These are phyloP conservation scores for Simalia tracyae DNA, from an alignment of 2,797 vertebrate species.

Conservation along the genomic window DNA sequence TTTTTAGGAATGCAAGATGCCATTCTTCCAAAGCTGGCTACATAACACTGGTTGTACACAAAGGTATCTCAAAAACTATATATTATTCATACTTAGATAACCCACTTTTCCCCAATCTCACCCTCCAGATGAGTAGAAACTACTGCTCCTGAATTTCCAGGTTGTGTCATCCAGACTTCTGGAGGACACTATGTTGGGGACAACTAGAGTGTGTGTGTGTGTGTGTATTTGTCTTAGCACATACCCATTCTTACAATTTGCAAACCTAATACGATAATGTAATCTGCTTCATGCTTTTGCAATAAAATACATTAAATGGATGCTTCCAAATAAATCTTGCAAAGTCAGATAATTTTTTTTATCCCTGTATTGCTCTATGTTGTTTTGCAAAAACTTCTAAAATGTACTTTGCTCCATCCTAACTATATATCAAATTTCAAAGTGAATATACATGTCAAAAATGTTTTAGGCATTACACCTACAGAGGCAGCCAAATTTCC, in stretches of 20 bases:
- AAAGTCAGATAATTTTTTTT: neutral
- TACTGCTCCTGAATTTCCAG: neutral
- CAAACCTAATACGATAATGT: neutral
- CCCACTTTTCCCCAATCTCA: neutral
- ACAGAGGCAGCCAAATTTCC: constrained; percentile 45
- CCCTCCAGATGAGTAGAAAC: neutral
- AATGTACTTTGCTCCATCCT: constrained; percentile 24
- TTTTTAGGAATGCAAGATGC: neutral
- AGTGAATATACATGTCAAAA: constrained; percentile 12
- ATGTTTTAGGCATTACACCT: constrained; percentile 45
- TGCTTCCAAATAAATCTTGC: neutral
- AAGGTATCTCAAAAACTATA: neutral
- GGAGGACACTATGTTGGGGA: neutral
- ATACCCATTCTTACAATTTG: neutral
- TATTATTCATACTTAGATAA: neutral
- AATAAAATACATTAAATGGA: neutral
- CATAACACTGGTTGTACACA: neutral
- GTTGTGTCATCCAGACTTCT: neutral
- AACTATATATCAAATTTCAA: constrained; percentile 25
- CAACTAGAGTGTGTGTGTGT: no score
- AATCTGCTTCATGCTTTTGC: neutral
- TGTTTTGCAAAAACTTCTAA: constrained; percentile 28
- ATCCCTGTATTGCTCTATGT: neutral
- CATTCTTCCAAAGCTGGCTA: neutral
- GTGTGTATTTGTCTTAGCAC: neutral